A percentile compares a stretch with the other conserved stretches of the same genome.
Evolutionary conservation across 2,888 invertebrate species (phyloP).

Genomic region (Dolichomitus sp.): DNA sequence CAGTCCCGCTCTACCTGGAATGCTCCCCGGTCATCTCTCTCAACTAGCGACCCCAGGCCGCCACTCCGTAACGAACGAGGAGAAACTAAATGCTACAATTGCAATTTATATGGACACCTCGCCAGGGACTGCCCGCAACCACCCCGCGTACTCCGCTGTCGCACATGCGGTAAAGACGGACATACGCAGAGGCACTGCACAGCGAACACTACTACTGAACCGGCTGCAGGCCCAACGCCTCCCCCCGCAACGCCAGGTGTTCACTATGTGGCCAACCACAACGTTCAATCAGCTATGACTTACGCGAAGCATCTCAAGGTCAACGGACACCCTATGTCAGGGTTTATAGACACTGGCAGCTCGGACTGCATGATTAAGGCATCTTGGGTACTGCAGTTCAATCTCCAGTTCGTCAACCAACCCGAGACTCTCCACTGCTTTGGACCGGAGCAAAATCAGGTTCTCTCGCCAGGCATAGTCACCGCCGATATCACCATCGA

Average conservation of each 20-base stretch:
- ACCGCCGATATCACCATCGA: constrained; percentile 19
- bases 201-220: background rate
- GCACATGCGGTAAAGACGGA: background rate
- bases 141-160: background rate
- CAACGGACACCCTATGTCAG: constrained; percentile 32
- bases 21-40: background rate
- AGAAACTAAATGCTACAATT: background rate
- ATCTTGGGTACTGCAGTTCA: constrained; percentile 54
- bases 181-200: constrained; percentile 12
- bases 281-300: background rate
- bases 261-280: constrained; percentile 5
- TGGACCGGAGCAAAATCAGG: constrained; percentile 29
- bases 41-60: constrained; percentile 1
- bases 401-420: constrained; percentile 35
- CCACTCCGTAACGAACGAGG: constrained; percentile 1
- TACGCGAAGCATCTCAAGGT: constrained; percentile 18
- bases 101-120: background rate
- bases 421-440: constrained; percentile 21
- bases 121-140: constrained; percentile 8
- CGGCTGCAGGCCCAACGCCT: background rate
- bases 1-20: background rate
- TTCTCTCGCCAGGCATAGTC: constrained; percentile 19
- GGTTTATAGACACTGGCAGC: constrained; percentile 70
- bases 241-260: background rate
- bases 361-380: constrained; percentile 70